A percentile compares a stretch with the other conserved stretches of the same genome.
phyloP scores from a whole-genome alignment of 2,797 vertebrate genomes.

The Muraenolepis orangiensis region DNA sequence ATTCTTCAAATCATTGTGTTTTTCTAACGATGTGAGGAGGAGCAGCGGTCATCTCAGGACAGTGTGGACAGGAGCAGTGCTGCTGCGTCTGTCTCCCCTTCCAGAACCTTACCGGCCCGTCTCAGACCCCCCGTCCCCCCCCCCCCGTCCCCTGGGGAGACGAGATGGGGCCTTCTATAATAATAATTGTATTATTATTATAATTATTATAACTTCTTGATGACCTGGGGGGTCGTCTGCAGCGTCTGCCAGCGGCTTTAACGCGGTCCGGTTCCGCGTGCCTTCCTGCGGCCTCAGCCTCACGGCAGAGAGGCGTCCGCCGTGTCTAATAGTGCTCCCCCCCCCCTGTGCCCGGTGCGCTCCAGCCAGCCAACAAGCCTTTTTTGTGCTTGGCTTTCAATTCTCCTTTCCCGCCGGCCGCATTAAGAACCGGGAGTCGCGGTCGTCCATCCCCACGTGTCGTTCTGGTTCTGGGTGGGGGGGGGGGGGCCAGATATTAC shows the following conservation, averaged over 20 bases:
- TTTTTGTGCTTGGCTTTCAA: conserved; percentile 23
- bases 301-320: conserved; percentile 21
- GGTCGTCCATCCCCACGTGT: conserved; percentile 12
- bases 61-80: conserved; percentile 21
- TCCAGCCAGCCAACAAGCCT: conserved; percentile 8
- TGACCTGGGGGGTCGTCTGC: too few relatives aligned
- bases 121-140: conserved; percentile 11
- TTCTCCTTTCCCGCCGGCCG: background rate
- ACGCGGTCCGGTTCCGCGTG: background rate
- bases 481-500: conserved; percentile 37
- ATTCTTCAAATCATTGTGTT: background rate
- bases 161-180: conserved; percentile 1
- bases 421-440: background rate
- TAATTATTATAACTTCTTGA: conserved; percentile 19
- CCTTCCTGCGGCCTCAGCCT: background rate
- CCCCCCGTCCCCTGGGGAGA: too few relatives aligned
- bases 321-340: conserved; percentile 40
- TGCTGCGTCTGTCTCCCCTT: background rate
- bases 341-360: conserved; percentile 17
- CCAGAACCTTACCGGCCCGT: conserved; percentile 24
- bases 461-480: too few relatives aligned
- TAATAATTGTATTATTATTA: conserved; percentile 18
- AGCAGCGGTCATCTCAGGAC: conserved; percentile 52
- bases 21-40: conserved; percentile 30
- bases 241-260: conserved; percentile 4